Conservation (phyloP, 1,140 invertebrate genomes). For the Panagrolaimus sp. region DNA sequence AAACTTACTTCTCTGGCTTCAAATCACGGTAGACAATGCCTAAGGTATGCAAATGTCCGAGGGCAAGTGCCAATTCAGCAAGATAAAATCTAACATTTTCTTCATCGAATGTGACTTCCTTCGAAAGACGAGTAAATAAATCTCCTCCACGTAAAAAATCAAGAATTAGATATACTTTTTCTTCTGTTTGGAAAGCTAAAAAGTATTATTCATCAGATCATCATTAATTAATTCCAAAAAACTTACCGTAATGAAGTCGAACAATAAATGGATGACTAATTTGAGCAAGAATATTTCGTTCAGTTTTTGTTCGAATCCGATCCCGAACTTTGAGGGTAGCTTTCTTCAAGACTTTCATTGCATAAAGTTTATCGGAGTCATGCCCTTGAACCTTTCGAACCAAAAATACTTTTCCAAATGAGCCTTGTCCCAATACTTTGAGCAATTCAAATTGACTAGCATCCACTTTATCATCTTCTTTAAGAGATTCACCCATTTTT, state of each 20-base stretch:
- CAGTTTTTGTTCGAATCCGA: slow-evolving; percentile 89
- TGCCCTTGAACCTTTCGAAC: slow-evolving; percentile 85
- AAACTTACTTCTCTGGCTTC: slow-evolving; percentile 37
- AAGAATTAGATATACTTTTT: slow-evolving; percentile 94
- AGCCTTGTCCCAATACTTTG: slow-evolving; percentile 95
- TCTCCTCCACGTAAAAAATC: slow-evolving; percentile 97
- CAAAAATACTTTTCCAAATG: slow-evolving; percentile 95
- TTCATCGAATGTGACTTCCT: slow-evolving; percentile 95
- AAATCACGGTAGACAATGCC: slow-evolving; percentile 27
- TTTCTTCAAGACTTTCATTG: slow-evolving; percentile 98
- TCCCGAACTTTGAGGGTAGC: slow-evolving; percentile 96
- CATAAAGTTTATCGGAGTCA: slow-evolving; percentile 89
- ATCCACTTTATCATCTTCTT: slow-evolving; percentile 87
- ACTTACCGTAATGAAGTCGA: slow-evolving; percentile 78
- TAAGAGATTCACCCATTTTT: slow-evolving; percentile 78
- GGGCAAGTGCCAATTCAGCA: slow-evolving; percentile 25
- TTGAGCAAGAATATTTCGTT: slow-evolving; percentile 94
- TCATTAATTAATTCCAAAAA: slow-evolving; percentile 16
- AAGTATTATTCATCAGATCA: slow-evolving; percentile 24
- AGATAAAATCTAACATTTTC: slow-evolving; percentile 25
- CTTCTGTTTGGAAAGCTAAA: slow-evolving; percentile 92
- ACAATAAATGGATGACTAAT: slow-evolving; percentile 98
- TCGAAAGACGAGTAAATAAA: slow-evolving; percentile 89
- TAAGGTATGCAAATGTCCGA: slow-evolving; percentile 27
- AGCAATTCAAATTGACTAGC: slow-evolving; percentile 91